phyloP scores from a whole-genome alignment of 1,140 invertebrate species.

The Dolichoris vasculosae region DNA sequence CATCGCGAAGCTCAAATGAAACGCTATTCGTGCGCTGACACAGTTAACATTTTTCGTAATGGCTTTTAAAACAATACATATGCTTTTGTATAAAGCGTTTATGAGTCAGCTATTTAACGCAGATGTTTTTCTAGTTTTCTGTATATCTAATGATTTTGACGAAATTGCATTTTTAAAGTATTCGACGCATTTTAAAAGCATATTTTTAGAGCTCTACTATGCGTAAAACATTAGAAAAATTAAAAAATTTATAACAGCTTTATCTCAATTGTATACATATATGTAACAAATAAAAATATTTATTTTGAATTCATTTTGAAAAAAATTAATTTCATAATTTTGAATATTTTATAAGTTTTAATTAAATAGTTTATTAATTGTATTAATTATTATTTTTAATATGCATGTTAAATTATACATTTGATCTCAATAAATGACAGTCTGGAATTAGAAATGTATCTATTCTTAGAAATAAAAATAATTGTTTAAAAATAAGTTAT shows the following conservation, averaged over 20 bases:
- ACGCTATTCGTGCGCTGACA: not conserved
- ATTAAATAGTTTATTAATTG: too few species aligned
- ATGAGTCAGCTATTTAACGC: not conserved
- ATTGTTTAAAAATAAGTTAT: too few species aligned
- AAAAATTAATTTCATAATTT: too few species aligned
- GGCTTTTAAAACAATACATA: not conserved
- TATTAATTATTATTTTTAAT: too few species aligned
- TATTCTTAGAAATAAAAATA: too few species aligned
- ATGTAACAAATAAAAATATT: not conserved
- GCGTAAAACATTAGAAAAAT: not conserved
- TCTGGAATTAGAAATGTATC: too few species aligned
- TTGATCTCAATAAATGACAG: too few species aligned
- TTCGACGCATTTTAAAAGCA: too few species aligned
- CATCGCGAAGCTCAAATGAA: not conserved
- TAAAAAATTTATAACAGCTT: not conserved
- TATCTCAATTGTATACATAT: not conserved
- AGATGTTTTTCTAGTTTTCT: not conserved
- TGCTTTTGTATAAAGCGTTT: not conserved
- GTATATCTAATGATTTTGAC: not conserved
- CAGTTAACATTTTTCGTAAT: not conserved
- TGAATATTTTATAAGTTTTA: not conserved
- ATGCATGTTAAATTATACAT: too few species aligned
- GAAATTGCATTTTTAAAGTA: too few species aligned
- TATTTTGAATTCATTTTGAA: not conserved
- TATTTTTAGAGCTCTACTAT: too few species aligned